Evolutionary conservation across 2,888 invertebrate species (phyloP).

Genomic region (Epinotia brunnichana): DNA sequence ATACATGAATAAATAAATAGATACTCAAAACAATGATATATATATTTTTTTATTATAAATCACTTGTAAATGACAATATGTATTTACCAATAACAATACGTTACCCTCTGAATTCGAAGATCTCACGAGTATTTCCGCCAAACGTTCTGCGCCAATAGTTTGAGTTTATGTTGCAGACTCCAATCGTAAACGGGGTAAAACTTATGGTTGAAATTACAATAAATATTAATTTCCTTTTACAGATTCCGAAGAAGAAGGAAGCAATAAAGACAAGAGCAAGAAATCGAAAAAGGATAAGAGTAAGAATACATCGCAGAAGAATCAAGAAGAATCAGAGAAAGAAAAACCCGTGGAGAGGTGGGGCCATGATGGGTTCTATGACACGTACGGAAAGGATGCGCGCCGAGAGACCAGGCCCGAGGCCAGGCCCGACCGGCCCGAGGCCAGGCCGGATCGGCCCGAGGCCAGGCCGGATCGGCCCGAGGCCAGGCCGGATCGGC

Average conservation of each 20-base stretch:
- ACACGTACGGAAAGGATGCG: conserved; percentile 74
- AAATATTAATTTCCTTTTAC: conserved; percentile 47
- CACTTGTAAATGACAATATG: too few relatives aligned
- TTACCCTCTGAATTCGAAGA: too few relatives aligned
- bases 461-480: conserved; percentile 52
- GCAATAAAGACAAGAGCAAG: conserved; percentile 58
- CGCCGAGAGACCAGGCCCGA: conserved; percentile 57
- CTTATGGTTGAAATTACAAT: background rate
- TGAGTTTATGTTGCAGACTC: background rate
- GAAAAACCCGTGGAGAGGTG: conserved; percentile 61
- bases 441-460: conserved; percentile 55
- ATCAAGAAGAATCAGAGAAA: conserved; percentile 56
- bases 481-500: conserved; percentile 54
- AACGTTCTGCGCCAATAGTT: background rate
- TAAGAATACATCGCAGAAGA: conserved; percentile 57
- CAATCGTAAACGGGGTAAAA: too few relatives aligned
- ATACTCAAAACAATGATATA: too few relatives aligned
- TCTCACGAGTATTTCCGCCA: background rate
- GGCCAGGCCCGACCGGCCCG: too few relatives aligned
- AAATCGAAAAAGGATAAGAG: conserved; percentile 61
- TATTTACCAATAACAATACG: too few relatives aligned
- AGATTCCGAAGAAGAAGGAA: conserved; percentile 65
- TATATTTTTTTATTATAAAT: too few relatives aligned
- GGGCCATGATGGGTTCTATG: conserved; percentile 79
- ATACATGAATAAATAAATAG: too few relatives aligned